Conservation (phyloP, 2,888 invertebrate genomes). For the Lysandra bellargus region DNA sequence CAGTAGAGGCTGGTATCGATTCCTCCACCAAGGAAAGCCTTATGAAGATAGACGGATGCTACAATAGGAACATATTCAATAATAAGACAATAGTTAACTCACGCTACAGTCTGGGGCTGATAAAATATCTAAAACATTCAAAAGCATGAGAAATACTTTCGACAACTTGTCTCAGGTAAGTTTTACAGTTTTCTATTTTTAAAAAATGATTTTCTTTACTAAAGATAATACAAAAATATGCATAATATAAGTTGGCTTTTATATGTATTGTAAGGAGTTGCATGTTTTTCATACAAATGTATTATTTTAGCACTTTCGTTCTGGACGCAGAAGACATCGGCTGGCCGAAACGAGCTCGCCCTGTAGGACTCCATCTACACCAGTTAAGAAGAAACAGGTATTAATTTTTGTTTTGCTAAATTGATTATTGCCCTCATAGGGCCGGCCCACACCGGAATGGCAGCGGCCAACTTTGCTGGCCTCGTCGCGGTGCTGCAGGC, state of each 20-base stretch:
- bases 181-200: neutral
- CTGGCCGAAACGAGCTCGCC: conserved; percentile 70
- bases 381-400: conserved; percentile 74
- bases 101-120: conserved; percentile 83
- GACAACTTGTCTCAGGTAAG: conserved; percentile 84
- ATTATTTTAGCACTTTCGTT: conserved; percentile 64
- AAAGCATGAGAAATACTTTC: conserved; percentile 83
- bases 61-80: conserved; percentile 69
- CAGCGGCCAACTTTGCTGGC: no score
- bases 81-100: conserved; percentile 81
- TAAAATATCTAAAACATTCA: conserved; percentile 84
- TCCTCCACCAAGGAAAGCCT: conserved; percentile 69
- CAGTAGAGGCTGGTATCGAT: conserved; percentile 67
- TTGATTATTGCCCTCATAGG: no score
- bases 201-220: neutral
- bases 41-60: conserved; percentile 70
- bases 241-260: neutral
- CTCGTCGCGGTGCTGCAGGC: no score
- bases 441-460: no score
- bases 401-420: neutral
- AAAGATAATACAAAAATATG: neutral
- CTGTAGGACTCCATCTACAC: conserved; percentile 66
- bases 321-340: conserved; percentile 69
- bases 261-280: no score
- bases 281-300: neutral